Conservation (phyloP, 2,797 vertebrate species). For the Pempheris klunzingeri region DNA sequence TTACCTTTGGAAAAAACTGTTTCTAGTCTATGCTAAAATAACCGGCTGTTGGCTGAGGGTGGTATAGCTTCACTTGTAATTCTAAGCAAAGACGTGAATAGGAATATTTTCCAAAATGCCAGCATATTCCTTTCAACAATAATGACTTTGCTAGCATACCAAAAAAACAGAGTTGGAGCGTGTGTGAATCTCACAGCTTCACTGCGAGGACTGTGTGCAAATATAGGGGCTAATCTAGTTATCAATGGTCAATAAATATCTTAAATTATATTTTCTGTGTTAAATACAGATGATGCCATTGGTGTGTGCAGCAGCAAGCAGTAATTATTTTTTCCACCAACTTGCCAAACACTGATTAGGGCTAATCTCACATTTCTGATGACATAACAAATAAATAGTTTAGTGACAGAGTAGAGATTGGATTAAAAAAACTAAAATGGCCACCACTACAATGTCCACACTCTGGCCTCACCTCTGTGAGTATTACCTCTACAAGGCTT, state of each 20-base stretch:
- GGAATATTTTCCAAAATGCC: not conserved
- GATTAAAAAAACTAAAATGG: slow-evolving; percentile 7
- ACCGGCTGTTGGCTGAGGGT: no score
- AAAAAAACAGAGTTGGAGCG: not conserved
- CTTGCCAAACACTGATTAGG: no score
- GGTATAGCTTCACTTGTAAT: no score
- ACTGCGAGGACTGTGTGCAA: not conserved
- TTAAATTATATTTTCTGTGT: no score
- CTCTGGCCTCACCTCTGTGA: slow-evolving; percentile 5
- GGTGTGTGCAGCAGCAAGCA: not conserved
- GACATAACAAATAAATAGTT: not conserved
- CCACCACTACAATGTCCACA: not conserved
- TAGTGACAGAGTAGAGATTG: not conserved
- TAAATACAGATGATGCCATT: not conserved
- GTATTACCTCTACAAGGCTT: slow-evolving; percentile 6
- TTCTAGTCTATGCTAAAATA: no score
- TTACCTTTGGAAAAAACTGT: no score
- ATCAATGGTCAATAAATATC: no score
- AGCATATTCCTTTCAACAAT: not conserved
- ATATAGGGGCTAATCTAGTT: not conserved
- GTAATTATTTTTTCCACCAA: no score
- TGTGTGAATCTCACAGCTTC: not conserved
- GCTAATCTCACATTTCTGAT: not conserved
- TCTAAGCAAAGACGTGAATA: not conserved
- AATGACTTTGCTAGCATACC: not conserved